Conservation (phyloP, 2,888 invertebrate genomes). For the Chalcis sispes region DNA sequence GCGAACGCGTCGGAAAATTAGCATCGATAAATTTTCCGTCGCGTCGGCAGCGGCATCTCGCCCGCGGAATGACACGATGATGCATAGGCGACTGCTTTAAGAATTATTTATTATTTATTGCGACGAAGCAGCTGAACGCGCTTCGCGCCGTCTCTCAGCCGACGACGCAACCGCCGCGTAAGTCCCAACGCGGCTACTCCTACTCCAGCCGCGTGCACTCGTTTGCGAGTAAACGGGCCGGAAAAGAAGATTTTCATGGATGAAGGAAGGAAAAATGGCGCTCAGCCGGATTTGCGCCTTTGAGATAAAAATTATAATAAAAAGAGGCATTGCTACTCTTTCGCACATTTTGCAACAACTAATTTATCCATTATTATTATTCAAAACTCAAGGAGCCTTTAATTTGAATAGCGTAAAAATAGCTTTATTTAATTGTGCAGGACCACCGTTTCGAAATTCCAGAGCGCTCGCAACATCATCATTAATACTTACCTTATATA, state of each 20-base stretch:
- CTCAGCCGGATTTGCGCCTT: slow-evolving; percentile 15
- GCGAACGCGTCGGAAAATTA: slow-evolving; percentile 73
- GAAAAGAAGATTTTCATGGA: slow-evolving; percentile 57
- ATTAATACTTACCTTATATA: slow-evolving; percentile 32
- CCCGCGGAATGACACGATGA: slow-evolving; percentile 74
- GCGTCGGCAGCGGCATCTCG: slow-evolving; percentile 68
- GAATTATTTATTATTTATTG: slow-evolving; percentile 76
- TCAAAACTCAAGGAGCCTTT: background rate
- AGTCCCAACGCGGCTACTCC: no score
- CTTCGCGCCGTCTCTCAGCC: no score
- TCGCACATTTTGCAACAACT: slow-evolving; percentile 17
- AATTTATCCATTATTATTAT: slow-evolving; percentile 18
- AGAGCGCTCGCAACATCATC: background rate
- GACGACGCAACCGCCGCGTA: no score
- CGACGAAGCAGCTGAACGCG: slow-evolving; percentile 55
- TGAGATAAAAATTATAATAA: slow-evolving; percentile 25
- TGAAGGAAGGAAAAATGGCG: slow-evolving; percentile 43
- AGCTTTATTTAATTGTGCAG: slow-evolving; percentile 5
- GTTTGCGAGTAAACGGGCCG: slow-evolving; percentile 54
- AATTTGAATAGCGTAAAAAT: slow-evolving; percentile 2
- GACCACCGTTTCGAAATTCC: background rate
- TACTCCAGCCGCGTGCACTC: slow-evolving; percentile 18
- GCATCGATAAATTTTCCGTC: slow-evolving; percentile 75
- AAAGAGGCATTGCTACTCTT: background rate
- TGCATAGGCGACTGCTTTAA: slow-evolving; percentile 75